Evolutionary conservation across 1,140 invertebrate species (phyloP).

Genomic region (Stegodyphus mimosarum): DNA sequence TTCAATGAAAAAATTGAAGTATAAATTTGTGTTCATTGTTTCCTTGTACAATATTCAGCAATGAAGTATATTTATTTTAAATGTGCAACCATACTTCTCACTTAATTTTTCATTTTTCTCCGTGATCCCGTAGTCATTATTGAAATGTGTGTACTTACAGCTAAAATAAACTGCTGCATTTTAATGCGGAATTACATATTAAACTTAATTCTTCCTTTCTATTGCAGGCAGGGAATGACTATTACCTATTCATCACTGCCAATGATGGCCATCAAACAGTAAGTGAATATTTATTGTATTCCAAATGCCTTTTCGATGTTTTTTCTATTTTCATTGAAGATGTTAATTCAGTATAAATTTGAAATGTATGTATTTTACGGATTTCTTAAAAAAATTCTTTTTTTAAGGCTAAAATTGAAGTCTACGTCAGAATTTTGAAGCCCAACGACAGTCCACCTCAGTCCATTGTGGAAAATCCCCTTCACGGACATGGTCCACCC

Average conservation of each 20-base stretch:
- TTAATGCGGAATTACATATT: no score
- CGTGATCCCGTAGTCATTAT: no score
- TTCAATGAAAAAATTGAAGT: no score
- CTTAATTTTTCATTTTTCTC: no score
- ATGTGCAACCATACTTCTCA: no score
- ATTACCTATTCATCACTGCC: conserved; percentile 78
- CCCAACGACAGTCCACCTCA: conserved; percentile 23
- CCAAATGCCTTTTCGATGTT: background rate
- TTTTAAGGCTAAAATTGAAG: conserved; percentile 60
- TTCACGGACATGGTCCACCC: background rate
- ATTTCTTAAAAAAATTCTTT: background rate
- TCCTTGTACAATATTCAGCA: no score
- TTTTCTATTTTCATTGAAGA: background rate
- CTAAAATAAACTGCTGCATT: no score
- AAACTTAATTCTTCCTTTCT: conserved; percentile 6
- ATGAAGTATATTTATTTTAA: no score
- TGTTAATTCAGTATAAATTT: background rate
- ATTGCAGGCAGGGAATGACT: conserved; percentile 76
- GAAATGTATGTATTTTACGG: background rate
- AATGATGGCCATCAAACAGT: conserved; percentile 73
- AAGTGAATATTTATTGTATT: background rate
- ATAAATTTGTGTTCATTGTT: no score
- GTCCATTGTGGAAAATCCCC: background rate
- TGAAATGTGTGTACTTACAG: no score
- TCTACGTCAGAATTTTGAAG: conserved; percentile 37